phyloP scores from a whole-genome alignment of 1,140 invertebrate species.

The Aphis craccivora region DNA sequence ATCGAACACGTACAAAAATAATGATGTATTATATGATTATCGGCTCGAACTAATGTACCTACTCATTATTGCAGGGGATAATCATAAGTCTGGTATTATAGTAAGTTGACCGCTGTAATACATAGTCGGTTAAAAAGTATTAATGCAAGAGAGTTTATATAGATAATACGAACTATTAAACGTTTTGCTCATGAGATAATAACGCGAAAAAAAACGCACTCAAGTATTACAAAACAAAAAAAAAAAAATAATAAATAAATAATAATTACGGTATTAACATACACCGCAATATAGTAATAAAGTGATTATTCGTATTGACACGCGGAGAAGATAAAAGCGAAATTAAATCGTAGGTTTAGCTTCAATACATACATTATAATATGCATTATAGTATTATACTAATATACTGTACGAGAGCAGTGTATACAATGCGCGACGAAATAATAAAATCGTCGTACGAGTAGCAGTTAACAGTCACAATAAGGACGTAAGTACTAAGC shows the following conservation, averaged over 20 bases:
- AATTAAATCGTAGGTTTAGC: not conserved
- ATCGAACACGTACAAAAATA: not conserved
- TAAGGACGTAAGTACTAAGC: too few species aligned
- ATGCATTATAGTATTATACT: too few species aligned
- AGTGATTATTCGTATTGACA: not conserved
- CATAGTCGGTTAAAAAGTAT: not conserved
- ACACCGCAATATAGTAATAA: not conserved
- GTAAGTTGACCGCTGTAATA: not conserved
- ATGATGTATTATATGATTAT: not conserved
- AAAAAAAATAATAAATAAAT: not conserved
- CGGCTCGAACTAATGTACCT: not conserved
- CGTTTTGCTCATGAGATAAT: not conserved
- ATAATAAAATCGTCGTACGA: not conserved
- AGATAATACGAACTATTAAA: not conserved
- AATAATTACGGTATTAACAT: not conserved
- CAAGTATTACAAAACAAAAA: not conserved
- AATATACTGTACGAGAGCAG: not conserved
- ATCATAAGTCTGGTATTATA: not conserved
- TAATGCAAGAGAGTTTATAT: not conserved
- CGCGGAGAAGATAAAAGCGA: not conserved
- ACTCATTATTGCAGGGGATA: not conserved
- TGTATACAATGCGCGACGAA: not conserved
- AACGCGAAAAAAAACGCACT: not conserved
- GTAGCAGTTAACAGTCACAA: too few species aligned
- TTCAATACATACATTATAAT: too few species aligned